Evolutionary conservation across 1,140 invertebrate genomes (phyloP), one percentile per base, ranked within the genome.

Genomic region (Acromyrmex heyeri): DNA sequence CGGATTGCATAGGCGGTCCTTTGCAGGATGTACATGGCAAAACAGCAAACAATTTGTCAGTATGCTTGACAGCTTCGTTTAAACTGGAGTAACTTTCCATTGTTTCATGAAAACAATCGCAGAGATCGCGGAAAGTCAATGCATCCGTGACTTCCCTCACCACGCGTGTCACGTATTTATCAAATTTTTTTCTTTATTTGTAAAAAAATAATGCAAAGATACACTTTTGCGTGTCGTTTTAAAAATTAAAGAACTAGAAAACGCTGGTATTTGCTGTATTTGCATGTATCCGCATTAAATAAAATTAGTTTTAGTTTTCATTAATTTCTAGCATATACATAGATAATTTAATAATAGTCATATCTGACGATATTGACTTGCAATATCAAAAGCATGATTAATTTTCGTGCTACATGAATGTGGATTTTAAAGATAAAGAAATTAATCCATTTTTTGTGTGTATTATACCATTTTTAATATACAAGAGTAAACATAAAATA

Each of bases 21-120:
- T 85, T 57, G 72, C 73, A 59, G 34, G 57, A 87, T 85, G 62
- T 70, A 62, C 65, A 50, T 61, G 53, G 86, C 77, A 72, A 83
- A 88, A 91, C 90, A 77, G 50, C 64, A 61, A 86, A 81, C 75
- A 89, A 91, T 91, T 91, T 91, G 90, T 91, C 89, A 91, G 69
- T 61, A 53, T 53, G 59, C 14, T 24, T 69, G 87, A 91, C 87
- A 82, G 89, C 55, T 90, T 91, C 89, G 90, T 90, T 91, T 88
- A 90, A 91, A 85, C 87, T 64, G 53, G 53, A 72, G 87, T 89
- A 89, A 91, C 89, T 90, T 91, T 79, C 79, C 65, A 90, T 91
- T 91, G 90, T 91, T 87, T 72, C 30, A 21, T 24, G 57, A 34
- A 78, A 89, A 91, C 90, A 91, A 91, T 91, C 87, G 86, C 6